A percentile compares a stretch with the other conserved stretches of the same genome.
Evolutionary conservation across 2,888 invertebrate genomes (phyloP).

Genomic region (Lithophane semibrunnea): DNA sequence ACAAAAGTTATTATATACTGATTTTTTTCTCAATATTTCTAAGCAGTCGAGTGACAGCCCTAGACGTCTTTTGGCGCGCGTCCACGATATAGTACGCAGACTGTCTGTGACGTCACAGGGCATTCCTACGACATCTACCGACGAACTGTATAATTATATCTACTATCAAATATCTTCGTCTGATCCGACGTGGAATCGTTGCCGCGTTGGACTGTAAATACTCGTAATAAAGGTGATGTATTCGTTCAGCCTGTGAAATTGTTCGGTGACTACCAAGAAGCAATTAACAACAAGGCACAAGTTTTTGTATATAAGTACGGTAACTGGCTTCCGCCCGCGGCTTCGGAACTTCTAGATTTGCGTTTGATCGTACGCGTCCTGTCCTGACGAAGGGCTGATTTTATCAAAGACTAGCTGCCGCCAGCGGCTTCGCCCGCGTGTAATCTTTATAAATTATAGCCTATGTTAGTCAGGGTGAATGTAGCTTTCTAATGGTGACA

Average conservation of each 20-base stretch:
- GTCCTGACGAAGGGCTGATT: too few relatives aligned
- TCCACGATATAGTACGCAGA: constrained; percentile 76
- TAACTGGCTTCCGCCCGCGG: too few relatives aligned
- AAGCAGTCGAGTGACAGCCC: constrained; percentile 41
- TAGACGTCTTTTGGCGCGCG: constrained; percentile 65
- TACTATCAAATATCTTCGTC: constrained; percentile 50
- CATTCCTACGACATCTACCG: constrained; percentile 64
- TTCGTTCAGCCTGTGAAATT: neutral
- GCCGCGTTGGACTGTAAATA: constrained; percentile 9
- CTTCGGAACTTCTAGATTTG: too few relatives aligned
- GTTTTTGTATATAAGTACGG: too few relatives aligned
- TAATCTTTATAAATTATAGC: too few relatives aligned
- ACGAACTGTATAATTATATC: constrained; percentile 58
- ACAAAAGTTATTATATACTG: too few relatives aligned
- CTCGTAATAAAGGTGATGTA: neutral
- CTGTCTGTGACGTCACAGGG: constrained; percentile 75
- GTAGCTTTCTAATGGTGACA: too few relatives aligned
- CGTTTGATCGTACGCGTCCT: too few relatives aligned
- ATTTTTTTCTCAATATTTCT: neutral
- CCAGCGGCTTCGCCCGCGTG: too few relatives aligned
- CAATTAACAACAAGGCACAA: neutral
- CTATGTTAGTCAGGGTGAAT: too few relatives aligned
- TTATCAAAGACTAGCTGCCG: too few relatives aligned
- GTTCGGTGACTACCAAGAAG: neutral
- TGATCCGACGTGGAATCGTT: constrained; percentile 12